These are phyloP conservation scores for Liopterus haemorrhoidalis DNA, from an alignment of 2,888 invertebrate species.

Conservation along the genomic window DNA sequence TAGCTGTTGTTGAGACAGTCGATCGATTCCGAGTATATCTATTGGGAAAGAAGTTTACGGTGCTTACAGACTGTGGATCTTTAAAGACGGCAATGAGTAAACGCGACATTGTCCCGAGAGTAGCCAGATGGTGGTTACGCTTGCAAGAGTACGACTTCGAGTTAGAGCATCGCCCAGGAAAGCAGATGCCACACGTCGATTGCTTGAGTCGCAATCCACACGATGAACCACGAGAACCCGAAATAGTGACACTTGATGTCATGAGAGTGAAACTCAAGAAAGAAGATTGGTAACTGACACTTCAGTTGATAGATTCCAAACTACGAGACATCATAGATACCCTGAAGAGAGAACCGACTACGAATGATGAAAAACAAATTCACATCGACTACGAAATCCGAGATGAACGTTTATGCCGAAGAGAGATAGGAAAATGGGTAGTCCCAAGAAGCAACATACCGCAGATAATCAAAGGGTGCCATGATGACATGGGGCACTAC, in stretches of 20 bases:
- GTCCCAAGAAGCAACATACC: constrained; percentile 35
- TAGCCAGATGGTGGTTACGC: constrained; percentile 29
- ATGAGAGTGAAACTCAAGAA: constrained; percentile 5
- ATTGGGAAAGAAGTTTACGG: constrained; percentile 29
- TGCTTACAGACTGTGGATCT: constrained; percentile 33
- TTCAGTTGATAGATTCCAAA: constrained; percentile 5
- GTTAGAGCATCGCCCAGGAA: constrained; percentile 28
- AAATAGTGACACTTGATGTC: neutral
- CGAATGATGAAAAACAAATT: constrained; percentile 10
- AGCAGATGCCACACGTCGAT: constrained; percentile 31
- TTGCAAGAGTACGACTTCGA: constrained; percentile 28
- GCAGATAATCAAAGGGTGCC: constrained; percentile 35
- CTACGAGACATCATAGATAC: constrained; percentile 2
- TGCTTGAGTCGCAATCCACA: constrained; percentile 23
- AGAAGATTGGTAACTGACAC: constrained; percentile 10
- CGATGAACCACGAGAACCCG: neutral
- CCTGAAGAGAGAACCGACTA: neutral
- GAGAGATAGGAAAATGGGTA: constrained; percentile 28
- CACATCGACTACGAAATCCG: constrained; percentile 13
- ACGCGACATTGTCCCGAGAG: constrained; percentile 27
- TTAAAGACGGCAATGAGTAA: constrained; percentile 24
- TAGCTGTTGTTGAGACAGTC: constrained; percentile 33
- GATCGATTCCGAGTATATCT: constrained; percentile 32
- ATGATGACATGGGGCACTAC: constrained; percentile 39
- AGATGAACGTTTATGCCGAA: constrained; percentile 10